Conservation (phyloP, 2,888 invertebrate genomes). For the Scaptodrosophila latifasciaeformis region DNA sequence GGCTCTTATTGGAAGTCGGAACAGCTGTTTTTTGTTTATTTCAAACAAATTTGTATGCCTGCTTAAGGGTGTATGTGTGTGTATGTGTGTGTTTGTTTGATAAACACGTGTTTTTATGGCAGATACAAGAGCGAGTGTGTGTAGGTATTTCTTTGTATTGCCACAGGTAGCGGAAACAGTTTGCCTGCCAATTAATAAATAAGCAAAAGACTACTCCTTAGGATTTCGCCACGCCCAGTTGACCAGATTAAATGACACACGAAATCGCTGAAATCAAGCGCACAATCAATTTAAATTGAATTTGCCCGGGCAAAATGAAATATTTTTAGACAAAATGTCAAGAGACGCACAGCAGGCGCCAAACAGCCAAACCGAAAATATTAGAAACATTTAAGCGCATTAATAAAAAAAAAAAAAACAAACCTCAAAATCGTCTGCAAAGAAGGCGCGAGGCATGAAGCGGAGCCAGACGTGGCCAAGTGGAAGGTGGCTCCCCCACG, state of each 20-base stretch:
- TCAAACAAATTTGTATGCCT: slow-evolving; percentile 39
- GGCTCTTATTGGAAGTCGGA: no score
- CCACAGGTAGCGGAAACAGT: slow-evolving; percentile 24
- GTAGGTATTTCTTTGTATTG: slow-evolving; percentile 43
- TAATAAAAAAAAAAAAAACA: not conserved
- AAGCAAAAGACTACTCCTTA: slow-evolving; percentile 24
- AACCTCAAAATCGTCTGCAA: not conserved
- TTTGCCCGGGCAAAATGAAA: slow-evolving; percentile 13
- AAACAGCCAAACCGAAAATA: slow-evolving; percentile 16
- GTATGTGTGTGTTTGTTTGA: slow-evolving; percentile 31
- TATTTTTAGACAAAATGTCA: slow-evolving; percentile 3
- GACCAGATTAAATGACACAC: slow-evolving; percentile 47
- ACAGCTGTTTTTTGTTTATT: slow-evolving; percentile 60
- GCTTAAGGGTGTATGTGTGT: not conserved
- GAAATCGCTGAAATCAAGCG: slow-evolving; percentile 49
- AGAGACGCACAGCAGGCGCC: slow-evolving; percentile 19
- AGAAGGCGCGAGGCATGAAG: not conserved
- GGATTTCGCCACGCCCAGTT: slow-evolving; percentile 47
- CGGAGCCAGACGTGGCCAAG: not conserved
- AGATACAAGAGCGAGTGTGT: slow-evolving; percentile 22
- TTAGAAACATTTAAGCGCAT: slow-evolving; percentile 37
- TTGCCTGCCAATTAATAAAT: slow-evolving; percentile 39
- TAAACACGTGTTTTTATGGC: slow-evolving; percentile 61
- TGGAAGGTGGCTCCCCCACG: not conserved
- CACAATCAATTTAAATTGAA: slow-evolving; percentile 58